Percentiles rank a stretch among this genome's conserved stretches.
Evolutionary conservation across 2,888 invertebrate genomes (phyloP).

Genomic region (Brachyptera putata): DNA sequence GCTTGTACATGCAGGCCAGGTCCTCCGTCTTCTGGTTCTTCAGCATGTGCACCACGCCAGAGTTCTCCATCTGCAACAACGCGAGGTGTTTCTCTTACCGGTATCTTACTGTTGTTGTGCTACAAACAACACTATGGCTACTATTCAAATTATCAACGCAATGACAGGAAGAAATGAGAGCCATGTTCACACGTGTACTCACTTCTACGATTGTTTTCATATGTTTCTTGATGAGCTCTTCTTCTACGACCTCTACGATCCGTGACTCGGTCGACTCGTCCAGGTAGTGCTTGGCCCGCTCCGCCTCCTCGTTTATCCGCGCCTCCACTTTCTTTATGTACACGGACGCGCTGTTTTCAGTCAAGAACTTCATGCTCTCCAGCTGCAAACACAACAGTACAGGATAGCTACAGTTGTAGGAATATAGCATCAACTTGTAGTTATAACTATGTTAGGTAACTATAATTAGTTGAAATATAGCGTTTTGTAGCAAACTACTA

Average conservation of each 20-base stretch:
- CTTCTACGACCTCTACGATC: conserved; percentile 94
- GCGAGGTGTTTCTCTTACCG: too few species aligned
- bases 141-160: too few species aligned
- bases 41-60: conserved; percentile 98
- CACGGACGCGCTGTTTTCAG: conserved; percentile 96
- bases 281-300: conserved; percentile 94
- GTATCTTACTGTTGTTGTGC: too few species aligned
- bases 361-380: conserved; percentile 97
- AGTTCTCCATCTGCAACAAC: conserved; percentile 87
- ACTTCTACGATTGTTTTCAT: conserved; percentile 91
- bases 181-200: too few species aligned
- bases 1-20: conserved; percentile 95
- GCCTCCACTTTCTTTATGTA: conserved; percentile 98
- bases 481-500: too few species aligned
- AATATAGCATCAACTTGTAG: too few species aligned
- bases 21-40: conserved; percentile 96
- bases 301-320: conserved; percentile 95
- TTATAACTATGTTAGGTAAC: too few species aligned
- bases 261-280: conserved; percentile 95
- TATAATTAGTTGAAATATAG: too few species aligned
- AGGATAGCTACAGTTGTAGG: too few species aligned
- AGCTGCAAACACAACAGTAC: conserved; percentile 41
- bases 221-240: conserved; percentile 96
- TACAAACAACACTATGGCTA: too few species aligned
- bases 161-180: too few species aligned